Evolutionary conservation across 2,113 vertebrate genomes (phyloP), one percentile per base, ranked within the genome.

Genomic region (Cranoglanis bouderius): DNA sequence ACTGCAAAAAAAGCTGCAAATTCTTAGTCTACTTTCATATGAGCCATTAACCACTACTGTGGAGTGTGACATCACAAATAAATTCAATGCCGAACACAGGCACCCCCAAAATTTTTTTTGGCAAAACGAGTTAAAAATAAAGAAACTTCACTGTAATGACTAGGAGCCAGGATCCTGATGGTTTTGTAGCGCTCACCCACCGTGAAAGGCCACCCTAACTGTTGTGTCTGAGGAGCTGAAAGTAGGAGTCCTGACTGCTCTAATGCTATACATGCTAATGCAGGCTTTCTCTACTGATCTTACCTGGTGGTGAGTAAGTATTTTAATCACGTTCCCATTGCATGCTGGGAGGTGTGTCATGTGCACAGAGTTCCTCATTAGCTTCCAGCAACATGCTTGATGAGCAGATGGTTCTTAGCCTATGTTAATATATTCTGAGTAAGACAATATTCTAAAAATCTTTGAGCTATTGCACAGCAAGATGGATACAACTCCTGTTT

Each of bases 331-430:
- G 57, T 87, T 85, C 63, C 82, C 26, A 13, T 65, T 70, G 57
- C 88, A 85, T 89, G 74, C 88, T 91, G 85, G 59, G 85, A 90
- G 80, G 87, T 67, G 8, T 46, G 32, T 65, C 88, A 87, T 65
- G 43, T 2, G n/a, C n/a, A 38, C 29, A 70, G 65, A 55, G 84
- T 51, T 81, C 24, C 91, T 91, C 75, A 90, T 90, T 90, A 87
- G 77, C 72, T 80, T 40, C 49, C 82, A 67, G 74, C 43, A 82
- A 55, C 85, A 78, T 57, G 29, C 88, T 87, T 57, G 29, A 46
- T 9, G 63, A 88, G 70, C 89, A 90, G 89, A 91, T 91, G 89
- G 91, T 90, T 87, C 70, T 26, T 70, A 49, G 85, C 32, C 87
- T 24, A 18, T 40, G 81, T 87, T 90, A 88, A 91, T 88, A 70